Evolutionary conservation across 2,797 vertebrate species (phyloP).

Genomic region (Anabacerthia variegaticeps): DNA sequence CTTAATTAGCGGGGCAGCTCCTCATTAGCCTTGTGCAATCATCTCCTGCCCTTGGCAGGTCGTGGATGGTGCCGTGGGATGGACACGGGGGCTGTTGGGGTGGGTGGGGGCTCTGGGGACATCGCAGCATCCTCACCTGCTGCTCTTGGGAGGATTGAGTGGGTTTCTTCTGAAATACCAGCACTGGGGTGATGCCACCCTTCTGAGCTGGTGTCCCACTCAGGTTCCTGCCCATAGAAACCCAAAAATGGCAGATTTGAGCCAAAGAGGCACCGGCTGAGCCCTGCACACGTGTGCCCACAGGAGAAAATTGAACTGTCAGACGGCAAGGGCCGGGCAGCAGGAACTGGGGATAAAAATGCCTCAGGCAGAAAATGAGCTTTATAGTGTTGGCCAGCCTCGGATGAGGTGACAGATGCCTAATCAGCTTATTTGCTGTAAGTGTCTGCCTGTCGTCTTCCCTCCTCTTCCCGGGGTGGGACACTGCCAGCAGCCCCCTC

Average conservation of each 20-base stretch:
- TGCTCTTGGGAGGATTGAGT: background rate
- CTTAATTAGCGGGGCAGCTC: background rate
- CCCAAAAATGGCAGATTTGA: background rate
- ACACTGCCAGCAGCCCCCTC: background rate
- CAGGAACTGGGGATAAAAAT: constrained; percentile 28
- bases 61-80: background rate
- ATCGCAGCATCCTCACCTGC: background rate
- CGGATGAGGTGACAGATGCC: constrained; percentile 65
- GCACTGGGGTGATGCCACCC: background rate
- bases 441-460: constrained; percentile 29
- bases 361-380: constrained; percentile 66
- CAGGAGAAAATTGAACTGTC: background rate
- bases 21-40: background rate
- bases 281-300: background rate
- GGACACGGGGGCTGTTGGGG: background rate
- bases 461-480: background rate
- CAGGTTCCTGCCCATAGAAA: background rate
- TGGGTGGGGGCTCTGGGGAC: background rate
- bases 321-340: background rate
- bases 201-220: rapidly evolving
- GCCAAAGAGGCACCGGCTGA: background rate
- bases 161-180: background rate
- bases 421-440: constrained; percentile 59
- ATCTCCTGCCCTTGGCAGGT: background rate
- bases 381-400: constrained; percentile 50